Percentiles rank a stretch among this genome's conserved stretches.
These are phyloP conservation scores for Mesaphorura yosii DNA, from an alignment of 1,140 invertebrate species.

Conservation along the genomic window DNA sequence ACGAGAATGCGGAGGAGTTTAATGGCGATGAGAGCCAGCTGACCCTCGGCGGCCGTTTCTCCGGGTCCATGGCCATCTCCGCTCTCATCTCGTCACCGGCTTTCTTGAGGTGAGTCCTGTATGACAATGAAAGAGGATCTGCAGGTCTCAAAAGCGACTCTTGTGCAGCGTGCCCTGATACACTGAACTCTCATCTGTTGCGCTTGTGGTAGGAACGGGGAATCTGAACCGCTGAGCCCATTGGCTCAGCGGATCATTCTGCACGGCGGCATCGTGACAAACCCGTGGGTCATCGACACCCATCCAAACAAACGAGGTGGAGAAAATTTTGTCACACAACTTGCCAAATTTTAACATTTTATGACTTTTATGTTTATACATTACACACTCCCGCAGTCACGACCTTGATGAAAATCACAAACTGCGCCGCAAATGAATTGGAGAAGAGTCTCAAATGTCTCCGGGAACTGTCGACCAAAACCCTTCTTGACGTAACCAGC, in stretches of 20 bases:
- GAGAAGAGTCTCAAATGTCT: constrained; percentile 9
- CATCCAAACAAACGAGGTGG: constrained; percentile 5
- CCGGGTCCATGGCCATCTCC: constrained; percentile 32
- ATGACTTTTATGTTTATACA: no score
- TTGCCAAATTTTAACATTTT: no score
- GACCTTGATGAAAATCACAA: no score
- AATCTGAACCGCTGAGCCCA: no score
- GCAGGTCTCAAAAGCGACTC: background rate
- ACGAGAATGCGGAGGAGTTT: constrained; percentile 43
- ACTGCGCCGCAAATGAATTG: no score
- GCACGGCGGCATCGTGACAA: constrained; percentile 11
- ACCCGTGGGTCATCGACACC: background rate
- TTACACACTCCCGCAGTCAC: no score
- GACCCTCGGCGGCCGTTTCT: constrained; percentile 43
- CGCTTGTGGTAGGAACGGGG: background rate
- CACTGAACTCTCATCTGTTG: background rate
- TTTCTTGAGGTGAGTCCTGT: background rate
- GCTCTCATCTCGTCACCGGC: constrained; percentile 29
- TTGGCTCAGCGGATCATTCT: constrained; percentile 15
- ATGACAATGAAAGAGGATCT: background rate
- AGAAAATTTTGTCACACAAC: background rate
- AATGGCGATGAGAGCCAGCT: constrained; percentile 43
- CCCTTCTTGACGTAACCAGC: constrained; percentile 2
- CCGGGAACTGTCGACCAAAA: background rate
- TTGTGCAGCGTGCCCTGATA: background rate